Evolutionary conservation across 2,888 invertebrate genomes (phyloP).

Genomic region (Graphium colonna): DNA sequence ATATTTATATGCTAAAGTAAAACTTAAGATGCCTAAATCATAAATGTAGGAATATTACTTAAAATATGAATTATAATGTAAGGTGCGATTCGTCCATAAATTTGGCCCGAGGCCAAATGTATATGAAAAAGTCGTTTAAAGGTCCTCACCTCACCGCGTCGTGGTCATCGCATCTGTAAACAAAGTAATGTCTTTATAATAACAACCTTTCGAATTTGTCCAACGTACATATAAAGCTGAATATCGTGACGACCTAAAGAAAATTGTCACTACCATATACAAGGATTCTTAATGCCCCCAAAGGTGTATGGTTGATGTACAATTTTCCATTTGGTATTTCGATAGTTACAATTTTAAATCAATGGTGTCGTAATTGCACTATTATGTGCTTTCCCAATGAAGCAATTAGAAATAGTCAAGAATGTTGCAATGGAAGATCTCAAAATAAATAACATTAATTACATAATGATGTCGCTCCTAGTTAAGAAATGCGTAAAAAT

Average conservation of each 20-base stretch:
- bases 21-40: too few relatives aligned
- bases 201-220: slow-evolving; percentile 25
- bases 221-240: slow-evolving; percentile 19
- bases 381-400: slow-evolving; percentile 3
- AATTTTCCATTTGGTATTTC: slow-evolving; percentile 25
- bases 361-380: slow-evolving; percentile 11
- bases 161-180: slow-evolving; percentile 45
- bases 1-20: too few relatives aligned
- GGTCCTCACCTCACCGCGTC: slow-evolving; percentile 38
- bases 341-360: slow-evolving; percentile 22
- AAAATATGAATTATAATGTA: not conserved
- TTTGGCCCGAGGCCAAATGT: not conserved
- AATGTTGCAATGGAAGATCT: not conserved
- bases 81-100: not conserved
- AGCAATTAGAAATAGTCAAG: not conserved
- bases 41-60: too few relatives aligned
- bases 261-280: slow-evolving; percentile 38
- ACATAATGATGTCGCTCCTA: not conserved
- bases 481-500: too few relatives aligned
- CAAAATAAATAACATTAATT: too few relatives aligned
- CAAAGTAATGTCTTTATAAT: slow-evolving; percentile 50
- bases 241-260: slow-evolving; percentile 19
- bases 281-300: slow-evolving; percentile 44
- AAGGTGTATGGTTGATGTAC: too few relatives aligned
- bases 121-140: slow-evolving; percentile 27